Evolutionary conservation across 2,888 invertebrate genomes (phyloP), one percentile per base, ranked within the genome.

Genomic region (Tetragonisca angustula): DNA sequence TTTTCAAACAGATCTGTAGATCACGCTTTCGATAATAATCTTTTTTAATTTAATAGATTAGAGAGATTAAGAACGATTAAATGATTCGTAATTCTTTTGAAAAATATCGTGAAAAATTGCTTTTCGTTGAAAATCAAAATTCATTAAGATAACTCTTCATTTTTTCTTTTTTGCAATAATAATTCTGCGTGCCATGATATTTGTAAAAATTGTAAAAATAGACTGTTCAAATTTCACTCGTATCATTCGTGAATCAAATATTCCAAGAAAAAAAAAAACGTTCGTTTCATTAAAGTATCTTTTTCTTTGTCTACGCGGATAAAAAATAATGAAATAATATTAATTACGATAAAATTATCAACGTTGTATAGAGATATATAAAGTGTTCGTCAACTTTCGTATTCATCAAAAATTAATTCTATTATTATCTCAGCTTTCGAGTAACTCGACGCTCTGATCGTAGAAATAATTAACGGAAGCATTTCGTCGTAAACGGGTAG

Each of bases 391-490:
- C 27, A 13, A 11, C 19, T 4, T 4, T 50, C 11, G 5, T 19
- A 13, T 32, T 54, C 15, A 15, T 15, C 17, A 21, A n/a, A 32
- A 69, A 32, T 69, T 27, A 32, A 61, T 19, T 69, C 19, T 6
- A 27, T 49, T 4, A 9, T 52, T 69, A 27, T 21, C 13, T 2
- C 27, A 19, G 27, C 24, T 27, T 69, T 32, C n/a, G 19, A 69
- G 27, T 27, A 69, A 52, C 21, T 52, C 52, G 21, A 52, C 13
- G 43, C n/a, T 67, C 17, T 49, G 67, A 59, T 61, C 72, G 13
- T 4, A 24, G 4, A 19, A 15, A 32, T 61, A 73, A 67, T 67
- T 73, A 67, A 79, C 54, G 52, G 32, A 50, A 36, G 24, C 24
- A 21, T 67, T 17, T 43, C 49, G 17, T 43, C 49, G 9, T 52